Evolutionary conservation across 2,797 vertebrate genomes (phyloP), one percentile per base, ranked within the genome.

Genomic region (Rhinogobio ventralis): DNA sequence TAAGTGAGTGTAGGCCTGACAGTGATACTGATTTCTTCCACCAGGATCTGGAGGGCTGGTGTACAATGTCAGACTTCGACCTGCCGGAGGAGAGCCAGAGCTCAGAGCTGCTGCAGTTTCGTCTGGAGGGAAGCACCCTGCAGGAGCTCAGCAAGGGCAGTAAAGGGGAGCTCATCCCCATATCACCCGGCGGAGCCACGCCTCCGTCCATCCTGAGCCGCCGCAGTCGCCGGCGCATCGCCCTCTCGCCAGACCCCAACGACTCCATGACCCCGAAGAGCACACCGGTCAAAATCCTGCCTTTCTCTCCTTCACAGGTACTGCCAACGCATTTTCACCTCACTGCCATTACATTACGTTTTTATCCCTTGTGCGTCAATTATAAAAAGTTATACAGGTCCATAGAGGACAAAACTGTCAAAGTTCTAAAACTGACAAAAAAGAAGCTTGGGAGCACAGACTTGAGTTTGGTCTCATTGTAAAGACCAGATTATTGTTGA

Each of bases 221-320:
- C 60, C 90, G 91, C 3, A 97, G 96, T 87, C 96, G 96, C 79
- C 96, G 96, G 83, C 96, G 94, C 57, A 95, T 97, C 1, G 93
- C 95, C 14, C 91, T 97, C 49, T 99, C 98, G 0, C 98, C 98
- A 0, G 97, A 98, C 15, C 90, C 91, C 85, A 95, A 92, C 60
- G 97, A 96, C 89, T 97, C 96, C 87, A 97, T 97, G 96, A 99
- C 98, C 0, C 98, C 98, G 15, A 99, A 99, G 91, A 97, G 95
- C 93, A 99, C 98, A 0, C 98, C 98, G 0, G 98, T 99, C 68
- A 99, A 99, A 91, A 96, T 95, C 33, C 90, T 99, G 89, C 97
- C 98, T 28, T 99, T 99, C 90, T 99, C 98, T 13, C 98, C 98
- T 2, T 99, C 98, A 81, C 98, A 99, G 93, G 98, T 99, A 91